Base-by-base conservation (phyloP, 53 echinoderm and acorn worm genomes). In the Patiria pectinifera region DNA sequence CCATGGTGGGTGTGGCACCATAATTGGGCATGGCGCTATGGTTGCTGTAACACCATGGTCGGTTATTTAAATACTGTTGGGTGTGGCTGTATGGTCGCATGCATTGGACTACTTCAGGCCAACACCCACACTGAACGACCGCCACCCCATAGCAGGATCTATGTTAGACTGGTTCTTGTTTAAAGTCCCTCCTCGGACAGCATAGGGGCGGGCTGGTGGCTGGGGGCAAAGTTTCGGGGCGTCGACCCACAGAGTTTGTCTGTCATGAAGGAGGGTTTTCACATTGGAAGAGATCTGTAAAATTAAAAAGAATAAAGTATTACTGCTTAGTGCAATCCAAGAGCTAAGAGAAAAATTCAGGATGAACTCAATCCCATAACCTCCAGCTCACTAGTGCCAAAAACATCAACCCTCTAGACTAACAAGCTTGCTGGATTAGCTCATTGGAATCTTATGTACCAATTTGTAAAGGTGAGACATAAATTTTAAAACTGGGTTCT, bases 71-170 rank as follows among this genome's bases (percentile, higher is more conserved):
- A 9, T 47, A 81, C 15, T 5, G 49, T 48, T 11, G 48, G 81
- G 81, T 81, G 81, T 81, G 81, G 47, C 81, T 7, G 4, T n/a
- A n/a, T 15, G 16, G 69, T 69, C 3, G 69, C 7, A 76, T 53
- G 53, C 53, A 53, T 53, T 13, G 7, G 75, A 58, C 44, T 96
- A 91, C 84, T 91, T 96, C 48, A 94, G 94, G 77, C 91, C 93
- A 3, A 97, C 83, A 2, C 97, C 97, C 46, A 97, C 93, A 77
- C 93, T 95, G 82, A 95, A 97, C 26, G 95, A 95, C 91, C 95
- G 91, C 97, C 99, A 97, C 24, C 99, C 99, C 69, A 94, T 93
- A 45, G 94, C 82, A 14, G 87, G 93, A 58, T 95, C 83, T 66
- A 90, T 90, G 25, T 90, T 81, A 12, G 91, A 92, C 49, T 96